Conservation (phyloP, 2,113 vertebrate species). For the Odocoileus virginianus region DNA sequence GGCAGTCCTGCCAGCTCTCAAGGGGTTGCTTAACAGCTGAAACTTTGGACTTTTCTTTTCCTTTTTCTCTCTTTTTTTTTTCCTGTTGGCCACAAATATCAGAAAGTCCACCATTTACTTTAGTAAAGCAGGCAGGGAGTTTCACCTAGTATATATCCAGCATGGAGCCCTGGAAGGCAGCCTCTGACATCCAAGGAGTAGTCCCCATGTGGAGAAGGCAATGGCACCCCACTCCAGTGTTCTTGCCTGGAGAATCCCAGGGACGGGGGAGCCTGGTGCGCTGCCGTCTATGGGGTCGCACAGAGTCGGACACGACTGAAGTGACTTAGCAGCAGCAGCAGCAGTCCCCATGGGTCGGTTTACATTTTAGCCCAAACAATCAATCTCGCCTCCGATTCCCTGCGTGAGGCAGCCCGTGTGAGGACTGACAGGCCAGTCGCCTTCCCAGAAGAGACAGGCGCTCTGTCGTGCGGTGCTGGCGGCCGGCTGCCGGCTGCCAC, state of each 20-base stretch:
- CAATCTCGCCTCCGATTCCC: rapidly evolving
- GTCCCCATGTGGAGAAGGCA: not conserved
- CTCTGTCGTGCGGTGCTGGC: not conserved
- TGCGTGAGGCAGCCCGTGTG: not conserved
- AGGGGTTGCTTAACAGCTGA: not conserved
- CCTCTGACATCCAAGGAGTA: not conserved
- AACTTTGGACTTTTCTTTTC: not conserved
- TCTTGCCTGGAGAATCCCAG: not conserved
- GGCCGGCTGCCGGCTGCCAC: not conserved
- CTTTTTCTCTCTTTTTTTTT: not conserved
- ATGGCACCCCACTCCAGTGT: not conserved
- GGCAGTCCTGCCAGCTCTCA: not conserved
- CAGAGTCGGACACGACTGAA: not conserved
- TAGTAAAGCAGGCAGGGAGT: not conserved
- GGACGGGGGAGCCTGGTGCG: rapidly evolving
- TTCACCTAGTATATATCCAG: not conserved
- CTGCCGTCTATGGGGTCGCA: rapidly evolving
- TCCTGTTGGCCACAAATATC: not conserved
- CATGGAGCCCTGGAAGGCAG: not conserved
- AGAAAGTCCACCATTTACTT: not conserved
- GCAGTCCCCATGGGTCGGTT: not conserved
- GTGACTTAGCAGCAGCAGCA: not conserved
- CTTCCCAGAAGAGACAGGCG: not conserved
- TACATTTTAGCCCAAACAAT: not conserved
- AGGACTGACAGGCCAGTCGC: not conserved